Conservation (phyloP, 2,113 vertebrate species). For the Oplegnathus fasciatus region DNA sequence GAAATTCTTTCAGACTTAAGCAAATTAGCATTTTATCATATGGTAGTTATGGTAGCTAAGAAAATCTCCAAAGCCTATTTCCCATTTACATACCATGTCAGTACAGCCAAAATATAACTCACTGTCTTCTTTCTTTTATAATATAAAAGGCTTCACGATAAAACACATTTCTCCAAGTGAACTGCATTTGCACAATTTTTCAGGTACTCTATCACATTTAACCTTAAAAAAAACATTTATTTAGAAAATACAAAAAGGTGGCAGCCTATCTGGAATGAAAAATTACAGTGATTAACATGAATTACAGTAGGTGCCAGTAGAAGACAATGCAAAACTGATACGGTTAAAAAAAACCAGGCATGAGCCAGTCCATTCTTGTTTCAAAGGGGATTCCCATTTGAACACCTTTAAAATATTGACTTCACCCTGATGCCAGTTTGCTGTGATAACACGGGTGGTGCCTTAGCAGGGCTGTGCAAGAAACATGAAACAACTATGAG, state of each 20-base stretch:
- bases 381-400: not conserved
- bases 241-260: not conserved
- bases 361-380: not conserved
- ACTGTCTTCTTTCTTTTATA: not conserved
- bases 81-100: not conserved
- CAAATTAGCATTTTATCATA: slow-evolving; percentile 2
- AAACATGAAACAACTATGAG: slow-evolving; percentile 12
- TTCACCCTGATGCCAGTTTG: not conserved
- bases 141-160: not conserved
- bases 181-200: not conserved
- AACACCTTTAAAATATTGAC: slow-evolving; percentile 7
- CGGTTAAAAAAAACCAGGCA: not conserved
- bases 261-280: not conserved
- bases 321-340: not conserved
- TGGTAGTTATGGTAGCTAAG: not conserved
- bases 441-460: not conserved
- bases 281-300: not conserved
- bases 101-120: not conserved
- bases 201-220: not conserved
- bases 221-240: not conserved
- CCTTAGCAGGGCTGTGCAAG: not conserved
- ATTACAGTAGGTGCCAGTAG: not conserved
- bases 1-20: not conserved
- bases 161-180: not conserved
- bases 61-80: not conserved